Percentiles rank a stretch among this genome's conserved stretches.
Conservation (phyloP, 1,140 invertebrate genomes). For the Armadillidium nasatum region DNA sequence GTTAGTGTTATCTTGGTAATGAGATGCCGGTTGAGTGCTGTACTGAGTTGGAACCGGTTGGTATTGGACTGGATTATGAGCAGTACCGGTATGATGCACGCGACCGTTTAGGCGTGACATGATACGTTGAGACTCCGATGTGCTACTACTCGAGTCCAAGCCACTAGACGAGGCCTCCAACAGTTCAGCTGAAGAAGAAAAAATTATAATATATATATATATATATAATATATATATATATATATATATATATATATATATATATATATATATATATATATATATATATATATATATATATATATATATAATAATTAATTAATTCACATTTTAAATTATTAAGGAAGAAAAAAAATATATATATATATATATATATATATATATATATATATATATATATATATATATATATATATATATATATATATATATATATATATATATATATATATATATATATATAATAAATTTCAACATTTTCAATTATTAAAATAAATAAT, state of each 20-base stretch:
- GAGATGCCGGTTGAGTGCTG: background rate
- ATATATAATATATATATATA: background rate
- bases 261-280: constrained; percentile 6
- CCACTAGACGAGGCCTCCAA: background rate
- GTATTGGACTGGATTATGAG: background rate
- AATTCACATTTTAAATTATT: too few relatives aligned
- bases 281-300: constrained; percentile 6
- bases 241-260: constrained; percentile 6
- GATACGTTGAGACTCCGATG: background rate
- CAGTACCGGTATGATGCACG: background rate
- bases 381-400: too few relatives aligned
- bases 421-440: too few relatives aligned
- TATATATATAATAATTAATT: too few relatives aligned
- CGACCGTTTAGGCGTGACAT: background rate
- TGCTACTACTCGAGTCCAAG: background rate
- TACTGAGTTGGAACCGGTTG: background rate
- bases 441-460: too few relatives aligned
- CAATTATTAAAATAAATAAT: too few relatives aligned
- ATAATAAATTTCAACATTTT: too few relatives aligned
- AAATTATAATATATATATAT: background rate
- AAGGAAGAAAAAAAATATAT: too few relatives aligned
- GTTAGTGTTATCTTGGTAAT: background rate
- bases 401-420: too few relatives aligned
- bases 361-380: too few relatives aligned
- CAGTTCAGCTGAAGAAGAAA: background rate